These are phyloP conservation scores for Ephialtes manifestator DNA, from an alignment of 2,888 invertebrate species.

Conservation along the genomic window DNA sequence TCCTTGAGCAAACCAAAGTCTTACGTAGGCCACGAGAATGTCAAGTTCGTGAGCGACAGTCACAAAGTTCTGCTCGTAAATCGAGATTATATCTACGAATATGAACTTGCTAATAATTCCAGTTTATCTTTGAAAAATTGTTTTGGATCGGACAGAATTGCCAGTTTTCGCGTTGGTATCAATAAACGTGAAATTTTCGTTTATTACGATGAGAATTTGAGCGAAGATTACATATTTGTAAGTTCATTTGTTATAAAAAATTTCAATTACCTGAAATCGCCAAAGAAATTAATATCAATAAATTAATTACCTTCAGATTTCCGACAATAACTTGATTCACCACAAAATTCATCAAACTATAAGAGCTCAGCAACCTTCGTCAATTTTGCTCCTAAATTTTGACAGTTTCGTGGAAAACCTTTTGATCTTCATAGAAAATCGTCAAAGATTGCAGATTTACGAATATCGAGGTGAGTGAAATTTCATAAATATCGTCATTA, in stretches of 20 bases:
- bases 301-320: conserved; percentile 71
- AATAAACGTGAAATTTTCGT: conserved; percentile 73
- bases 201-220: conserved; percentile 73
- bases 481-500: conserved; percentile 4
- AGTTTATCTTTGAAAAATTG: conserved; percentile 14
- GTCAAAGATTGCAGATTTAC: conserved; percentile 84
- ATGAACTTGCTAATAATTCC: conserved; percentile 49
- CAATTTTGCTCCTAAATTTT: conserved; percentile 82
- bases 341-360: conserved; percentile 87
- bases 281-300: background rate
- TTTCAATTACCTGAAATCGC: background rate
- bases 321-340: conserved; percentile 82
- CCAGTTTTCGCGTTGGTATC: conserved; percentile 76
- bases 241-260: conserved; percentile 66
- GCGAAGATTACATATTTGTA: conserved; percentile 78
- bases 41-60: conserved; percentile 68
- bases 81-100: conserved; percentile 62
- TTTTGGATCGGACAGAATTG: conserved; percentile 62
- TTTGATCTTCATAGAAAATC: conserved; percentile 78
- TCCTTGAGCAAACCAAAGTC: conserved; percentile 37
- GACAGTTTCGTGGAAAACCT: conserved; percentile 77
- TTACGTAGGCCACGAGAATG: conserved; percentile 53
- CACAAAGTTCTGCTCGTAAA: conserved; percentile 67
- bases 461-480: conserved; percentile 86
- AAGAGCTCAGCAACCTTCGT: conserved; percentile 86